Base-by-base conservation (phyloP, 2,888 invertebrate species). In the Pollenia amentaria region DNA sequence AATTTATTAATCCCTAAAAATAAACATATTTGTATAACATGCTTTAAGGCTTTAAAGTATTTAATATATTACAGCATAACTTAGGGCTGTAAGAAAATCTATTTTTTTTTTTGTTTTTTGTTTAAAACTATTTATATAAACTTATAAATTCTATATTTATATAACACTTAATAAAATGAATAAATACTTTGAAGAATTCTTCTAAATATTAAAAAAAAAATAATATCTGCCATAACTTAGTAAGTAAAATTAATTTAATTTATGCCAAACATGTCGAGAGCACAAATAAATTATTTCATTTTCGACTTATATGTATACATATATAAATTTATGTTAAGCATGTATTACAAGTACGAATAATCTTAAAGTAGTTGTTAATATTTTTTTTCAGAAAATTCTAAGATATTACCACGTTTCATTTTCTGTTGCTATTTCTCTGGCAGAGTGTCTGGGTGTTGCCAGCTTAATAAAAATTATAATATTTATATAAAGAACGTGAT, bases 401-500 rank as follows among this genome's bases (percentile, higher is more conserved):
- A 64, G 73, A 80, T 87, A 83, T 48, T 73, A 55, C 62, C 72
- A 85, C 83, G 70, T 62, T 75, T 77, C 16, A 51, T 44, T 44
- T 38, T 29, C 12, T n/a, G 46, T 65, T 3, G 14, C 18, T 2
- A 0, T 12, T 1, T 65, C 4, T 16, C 1, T 42, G 0, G 10
- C 21, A 12, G 21, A 2, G 9, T 69, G 16, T 12, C 18, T 11
- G 14, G 51, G 18, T 14, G 8, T 51, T 16, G 46, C 11, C 55
- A 51, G 38, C 46, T 55, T 73, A 83, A 82, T 40, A 62, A 73
- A n/a, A 65, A 7, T 14, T 65, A 18, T 65, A 48, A 69, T 55
- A 79, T 87, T 73, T 81, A 82, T 88, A 73, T 53, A 75, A 80
- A 85, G 89, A 90, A 90, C 90, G 91, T 91, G 90, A 90, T 90